These are phyloP conservation scores for Bimastos eiseni DNA, from an alignment of 2,888 invertebrate species.

Conservation along the genomic window DNA sequence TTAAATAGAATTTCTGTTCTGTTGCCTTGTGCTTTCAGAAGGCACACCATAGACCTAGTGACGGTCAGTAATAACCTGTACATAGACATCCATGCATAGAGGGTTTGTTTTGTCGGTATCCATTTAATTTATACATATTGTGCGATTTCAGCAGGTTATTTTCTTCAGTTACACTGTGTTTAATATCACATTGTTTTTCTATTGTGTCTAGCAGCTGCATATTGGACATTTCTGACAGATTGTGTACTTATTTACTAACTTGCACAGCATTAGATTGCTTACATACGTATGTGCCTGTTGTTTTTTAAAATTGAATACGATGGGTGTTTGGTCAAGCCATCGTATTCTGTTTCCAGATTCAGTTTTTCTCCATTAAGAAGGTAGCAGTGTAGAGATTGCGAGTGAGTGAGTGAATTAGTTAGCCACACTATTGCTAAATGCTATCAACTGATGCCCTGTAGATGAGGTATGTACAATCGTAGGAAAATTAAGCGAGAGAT, in stretches of 20 bases:
- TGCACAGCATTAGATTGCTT: background rate
- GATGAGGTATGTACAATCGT: background rate
- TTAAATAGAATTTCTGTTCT: background rate
- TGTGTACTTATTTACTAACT: background rate
- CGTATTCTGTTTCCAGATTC: background rate
- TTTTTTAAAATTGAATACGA: background rate
- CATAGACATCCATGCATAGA: background rate
- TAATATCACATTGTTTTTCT: background rate
- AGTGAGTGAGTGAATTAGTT: background rate
- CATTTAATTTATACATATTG: slow-evolving; percentile 4
- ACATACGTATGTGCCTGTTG: background rate
- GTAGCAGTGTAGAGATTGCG: background rate
- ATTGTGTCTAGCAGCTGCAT: background rate
- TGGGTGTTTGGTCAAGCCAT: background rate
- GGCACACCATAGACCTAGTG: background rate
- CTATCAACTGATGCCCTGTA: background rate
- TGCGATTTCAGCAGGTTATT: background rate
- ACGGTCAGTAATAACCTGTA: background rate
- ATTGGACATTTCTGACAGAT: background rate
- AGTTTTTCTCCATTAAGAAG: background rate
- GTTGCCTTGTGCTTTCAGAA: background rate
- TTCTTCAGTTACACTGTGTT: background rate
- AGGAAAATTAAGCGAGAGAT: too few relatives aligned
- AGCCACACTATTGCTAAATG: background rate
- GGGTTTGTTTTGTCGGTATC: background rate